Conservation (phyloP, 2,888 invertebrate genomes). For the Harpalus rubripes region DNA sequence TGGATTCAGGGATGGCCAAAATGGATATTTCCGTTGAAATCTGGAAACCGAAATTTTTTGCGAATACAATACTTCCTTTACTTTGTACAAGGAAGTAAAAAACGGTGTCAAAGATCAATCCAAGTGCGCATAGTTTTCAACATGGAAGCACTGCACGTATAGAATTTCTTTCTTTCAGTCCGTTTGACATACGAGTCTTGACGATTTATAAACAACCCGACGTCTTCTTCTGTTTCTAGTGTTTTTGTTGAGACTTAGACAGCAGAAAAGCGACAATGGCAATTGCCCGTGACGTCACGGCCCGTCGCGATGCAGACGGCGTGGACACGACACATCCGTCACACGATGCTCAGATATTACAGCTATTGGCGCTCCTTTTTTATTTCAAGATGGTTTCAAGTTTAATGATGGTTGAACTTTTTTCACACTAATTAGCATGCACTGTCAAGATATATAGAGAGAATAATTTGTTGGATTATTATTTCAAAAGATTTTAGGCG, state of each 20-base stretch:
- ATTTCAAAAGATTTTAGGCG: conserved; percentile 7
- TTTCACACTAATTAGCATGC: conserved; percentile 48
- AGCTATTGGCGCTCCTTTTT: conserved; percentile 30
- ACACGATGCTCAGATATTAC: conserved; percentile 41
- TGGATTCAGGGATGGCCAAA: no score
- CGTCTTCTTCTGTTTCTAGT: conserved; percentile 25
- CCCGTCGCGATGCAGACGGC: conserved; percentile 59
- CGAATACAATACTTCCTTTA: no score
- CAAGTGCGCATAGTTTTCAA: background rate
- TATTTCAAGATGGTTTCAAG: conserved; percentile 24
- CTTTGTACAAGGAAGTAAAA: no score
- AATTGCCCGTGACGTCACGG: conserved; percentile 63
- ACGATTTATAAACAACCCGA: conserved; percentile 31
- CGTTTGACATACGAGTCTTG: conserved; percentile 8
- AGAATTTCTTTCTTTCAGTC: background rate
- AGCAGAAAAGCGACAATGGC: conserved; percentile 55
- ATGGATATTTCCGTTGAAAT: no score
- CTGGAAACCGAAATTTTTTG: no score
- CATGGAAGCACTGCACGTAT: background rate
- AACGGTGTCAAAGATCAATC: background rate
- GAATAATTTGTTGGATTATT: conserved; percentile 37
- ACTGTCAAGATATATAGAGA: conserved; percentile 32
- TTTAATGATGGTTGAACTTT: conserved; percentile 50
- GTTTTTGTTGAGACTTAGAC: conserved; percentile 14
- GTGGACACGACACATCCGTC: conserved; percentile 56